These are phyloP conservation scores for Mystacides longicornis DNA, from an alignment of 2,888 invertebrate genomes.

Conservation along the genomic window DNA sequence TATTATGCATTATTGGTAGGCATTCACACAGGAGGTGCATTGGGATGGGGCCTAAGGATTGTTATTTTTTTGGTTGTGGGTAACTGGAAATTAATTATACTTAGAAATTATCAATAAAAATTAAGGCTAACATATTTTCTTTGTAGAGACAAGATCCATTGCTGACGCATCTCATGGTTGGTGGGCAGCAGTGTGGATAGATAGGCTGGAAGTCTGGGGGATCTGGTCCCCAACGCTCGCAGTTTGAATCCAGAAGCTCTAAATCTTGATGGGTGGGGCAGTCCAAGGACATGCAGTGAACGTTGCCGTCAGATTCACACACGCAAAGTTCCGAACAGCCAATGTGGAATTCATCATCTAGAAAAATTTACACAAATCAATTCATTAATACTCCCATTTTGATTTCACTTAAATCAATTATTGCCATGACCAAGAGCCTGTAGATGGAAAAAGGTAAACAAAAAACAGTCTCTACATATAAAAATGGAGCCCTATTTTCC, in stretches of 20 bases:
- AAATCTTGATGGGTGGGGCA: slow-evolving; percentile 79
- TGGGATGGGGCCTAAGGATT: no score
- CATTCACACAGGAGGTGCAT: no score
- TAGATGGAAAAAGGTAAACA: no score
- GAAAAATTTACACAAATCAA: slow-evolving; percentile 11
- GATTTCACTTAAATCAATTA: no score
- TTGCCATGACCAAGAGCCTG: no score
- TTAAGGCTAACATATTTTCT: slow-evolving; percentile 43
- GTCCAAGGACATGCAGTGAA: slow-evolving; percentile 71
- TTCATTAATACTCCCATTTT: no score
- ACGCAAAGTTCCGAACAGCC: slow-evolving; percentile 73
- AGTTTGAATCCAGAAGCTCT: slow-evolving; percentile 77
- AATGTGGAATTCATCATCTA: slow-evolving; percentile 72
- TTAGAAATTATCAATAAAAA: no score
- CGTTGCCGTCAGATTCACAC: slow-evolving; percentile 58
- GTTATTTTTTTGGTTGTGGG: no score
- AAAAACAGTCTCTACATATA: no score
- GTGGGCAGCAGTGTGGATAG: slow-evolving; percentile 76
- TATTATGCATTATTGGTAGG: no score
- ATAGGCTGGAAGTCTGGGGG: slow-evolving; percentile 62
- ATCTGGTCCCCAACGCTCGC: slow-evolving; percentile 78
- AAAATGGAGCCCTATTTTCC: no score
- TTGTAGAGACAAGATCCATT: slow-evolving; percentile 77
- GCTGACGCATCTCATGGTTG: slow-evolving; percentile 67
- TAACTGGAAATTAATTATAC: no score